Evolutionary conservation across 1,140 invertebrate species (phyloP), one percentile per base, ranked within the genome.

Genomic region (Rhagoletis zephyria): DNA sequence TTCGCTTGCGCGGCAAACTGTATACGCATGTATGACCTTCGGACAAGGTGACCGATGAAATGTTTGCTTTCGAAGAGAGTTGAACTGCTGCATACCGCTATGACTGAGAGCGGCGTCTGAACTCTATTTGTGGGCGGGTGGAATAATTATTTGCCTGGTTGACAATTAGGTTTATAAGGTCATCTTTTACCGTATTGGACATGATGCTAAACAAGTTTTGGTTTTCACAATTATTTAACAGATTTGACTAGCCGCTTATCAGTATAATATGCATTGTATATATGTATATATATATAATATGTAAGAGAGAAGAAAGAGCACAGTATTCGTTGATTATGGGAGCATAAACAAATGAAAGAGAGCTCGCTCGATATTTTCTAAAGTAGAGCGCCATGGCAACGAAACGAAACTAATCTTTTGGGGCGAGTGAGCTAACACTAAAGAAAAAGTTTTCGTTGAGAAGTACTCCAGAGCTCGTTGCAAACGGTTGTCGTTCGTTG

Each of bases 21-120:
- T 90, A 90, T 92, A 92, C 91, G 91, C 91, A 92, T 90, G 90
- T 91, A 94, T 94, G 94, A 94, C 94, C 94, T 95, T 95, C 93
- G 93, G 92, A 88, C 92, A 95, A 95, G 94, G 94, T 95, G 94
- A 95, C 94, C 94, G 94, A 94, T 92, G 70, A 60, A 87, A 87
- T 74, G 70, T 60, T 74, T 45, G 30, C 19, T n/a, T 45, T 60
- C 7, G 6, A 85, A 42, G 85, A 61, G 85, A 61, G 85, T 16
- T 3, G 30, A 67, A 10, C 64, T 40, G 40, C 30, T 67, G 64
- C n/a, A 67, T 67, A 42, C 30, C 63, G 30, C 16, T 30, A 9
- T 19, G 30, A 0, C 51, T 56, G 51, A 7, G 51, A 56, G 51
- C 51, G 51, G 51, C 51, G 10, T 10, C 5, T 56, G 10, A 67